Evolutionary conservation across 1,140 invertebrate genomes (phyloP), one percentile per base, ranked within the genome.

Genomic region (Adoxophyes honmai): DNA sequence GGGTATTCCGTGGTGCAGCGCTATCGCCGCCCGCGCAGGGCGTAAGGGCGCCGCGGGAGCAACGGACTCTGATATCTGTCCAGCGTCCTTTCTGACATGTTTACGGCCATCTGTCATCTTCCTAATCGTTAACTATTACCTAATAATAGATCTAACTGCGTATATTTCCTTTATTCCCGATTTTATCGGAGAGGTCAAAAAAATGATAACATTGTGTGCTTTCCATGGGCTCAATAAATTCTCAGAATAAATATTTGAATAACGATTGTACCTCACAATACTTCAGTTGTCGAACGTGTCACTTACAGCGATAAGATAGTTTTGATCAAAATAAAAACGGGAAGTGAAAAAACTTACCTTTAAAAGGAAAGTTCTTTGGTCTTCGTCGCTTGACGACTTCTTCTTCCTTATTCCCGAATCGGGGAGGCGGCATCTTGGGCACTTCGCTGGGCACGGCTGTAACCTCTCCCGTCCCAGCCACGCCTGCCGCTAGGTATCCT

Each of bases 371-470:
- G 54, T 86, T 86, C 55, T 75, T 88, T 4, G 81, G 85, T 42
- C 74, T 66, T 53, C 85, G 70, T 57, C 81, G 69, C 57, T 76
- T 86, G 8, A 80, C 70, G 16, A 66, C 57, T 37, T 86, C 85
- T n/a, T 88, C 85, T 11, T 83, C 80, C 28, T 56, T 69, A 11
- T 70, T 61, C 16, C 75, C 74, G 57, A 85, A 71, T 13, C 72
- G 61, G 4, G 85, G 85, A 6, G 85, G 73, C 4, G 81, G 83
- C 78, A 85, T 86, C 55, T 75, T 80, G 0, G 89, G 89, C 0
- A 90, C 86, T 60, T 89, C 86, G 48, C 86, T 88, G 7, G 89
- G 89, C 10, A 89, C 87, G 5, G 78, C 39, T 0, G 89, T 90
- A 10, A 90, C 81, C 64, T 89, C 86, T 0, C 87, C 78, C 0